Evolutionary conservation across 2,888 invertebrate genomes (phyloP), one percentile per base, ranked within the genome.

Genomic region (Apamea crenata): DNA sequence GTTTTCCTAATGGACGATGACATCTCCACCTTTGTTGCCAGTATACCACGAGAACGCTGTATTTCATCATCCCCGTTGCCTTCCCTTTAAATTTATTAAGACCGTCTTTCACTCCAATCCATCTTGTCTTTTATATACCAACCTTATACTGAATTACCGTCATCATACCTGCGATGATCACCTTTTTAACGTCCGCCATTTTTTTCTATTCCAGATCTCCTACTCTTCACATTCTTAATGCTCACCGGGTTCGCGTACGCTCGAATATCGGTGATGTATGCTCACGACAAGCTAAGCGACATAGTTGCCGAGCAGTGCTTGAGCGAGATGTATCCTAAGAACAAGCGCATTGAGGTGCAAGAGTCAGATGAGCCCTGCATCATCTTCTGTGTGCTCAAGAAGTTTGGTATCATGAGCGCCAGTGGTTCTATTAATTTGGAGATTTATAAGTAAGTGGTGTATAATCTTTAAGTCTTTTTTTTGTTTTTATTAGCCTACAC

Each of bases 361-460:
- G 96, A 96, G 83, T 96, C 96, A 0, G 96, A 96, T 47, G 96
- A 95, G 75, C 89, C 96, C 0, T 97, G 96, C 87, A 95, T 97
- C 83, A 96, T 97, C 79, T 96, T 93, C 89, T 97, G 96, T 78
- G 96, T 97, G 0, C 89, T 96, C 47, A 96, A 92, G 90, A 96
- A 96, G 86, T 93, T 97, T 18, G 96, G 96, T 6, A 96, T 97
- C 74, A 97, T 97, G 93, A 95, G 91, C 36, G 10, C 89, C 0
- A 93, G 81, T 77, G 96, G 96, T 0, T 84, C 89, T n/a, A 95
- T 96, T 47, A 95, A 96, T 89, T 91, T 96, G 87, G 95, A 96
- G n/a, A 86, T 92, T 67, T 96, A 95, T 84, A 94, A 94, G 96
- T 96, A 61, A 71, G 61, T 70, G 10, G 1, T 25, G 32, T 50